These are phyloP conservation scores for Aphelocoma coerulescens DNA, from an alignment of 2,113 vertebrate species.

Conservation along the genomic window DNA sequence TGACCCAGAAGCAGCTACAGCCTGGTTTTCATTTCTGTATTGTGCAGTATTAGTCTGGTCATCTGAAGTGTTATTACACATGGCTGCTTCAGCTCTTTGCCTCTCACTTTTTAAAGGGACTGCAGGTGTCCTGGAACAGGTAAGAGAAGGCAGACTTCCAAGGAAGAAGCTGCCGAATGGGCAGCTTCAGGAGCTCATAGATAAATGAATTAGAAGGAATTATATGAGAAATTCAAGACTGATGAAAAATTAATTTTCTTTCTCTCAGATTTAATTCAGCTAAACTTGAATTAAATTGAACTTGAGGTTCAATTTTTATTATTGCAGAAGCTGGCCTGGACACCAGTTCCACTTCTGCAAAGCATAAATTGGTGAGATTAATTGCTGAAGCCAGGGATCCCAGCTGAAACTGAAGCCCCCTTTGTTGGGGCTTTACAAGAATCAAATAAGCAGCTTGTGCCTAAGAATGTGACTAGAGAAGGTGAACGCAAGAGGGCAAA, in stretches of 20 bases:
- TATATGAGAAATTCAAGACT: background rate
- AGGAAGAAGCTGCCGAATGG: background rate
- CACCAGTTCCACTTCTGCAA: background rate
- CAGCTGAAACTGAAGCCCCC: background rate
- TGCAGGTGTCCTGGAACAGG: background rate
- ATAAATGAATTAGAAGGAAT: background rate
- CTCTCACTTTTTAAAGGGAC: background rate
- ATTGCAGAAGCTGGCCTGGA: background rate
- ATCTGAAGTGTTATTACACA: background rate
- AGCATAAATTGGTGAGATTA: background rate
- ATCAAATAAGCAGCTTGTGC: background rate
- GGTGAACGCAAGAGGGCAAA: background rate
- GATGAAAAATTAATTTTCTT: background rate
- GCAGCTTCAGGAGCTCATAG: background rate
- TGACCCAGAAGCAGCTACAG: background rate
- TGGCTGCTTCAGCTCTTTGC: background rate
- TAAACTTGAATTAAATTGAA: background rate
- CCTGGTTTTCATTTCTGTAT: background rate
- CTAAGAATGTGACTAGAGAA: background rate
- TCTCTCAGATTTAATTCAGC: background rate
- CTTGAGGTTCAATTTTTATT: background rate
- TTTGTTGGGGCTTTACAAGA: background rate
- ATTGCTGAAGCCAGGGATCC: background rate
- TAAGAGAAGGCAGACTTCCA: background rate
- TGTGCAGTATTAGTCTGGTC: background rate